These are phyloP conservation scores for Semibalanus balanoides DNA, from an alignment of 1,140 invertebrate species.

Conservation along the genomic window DNA sequence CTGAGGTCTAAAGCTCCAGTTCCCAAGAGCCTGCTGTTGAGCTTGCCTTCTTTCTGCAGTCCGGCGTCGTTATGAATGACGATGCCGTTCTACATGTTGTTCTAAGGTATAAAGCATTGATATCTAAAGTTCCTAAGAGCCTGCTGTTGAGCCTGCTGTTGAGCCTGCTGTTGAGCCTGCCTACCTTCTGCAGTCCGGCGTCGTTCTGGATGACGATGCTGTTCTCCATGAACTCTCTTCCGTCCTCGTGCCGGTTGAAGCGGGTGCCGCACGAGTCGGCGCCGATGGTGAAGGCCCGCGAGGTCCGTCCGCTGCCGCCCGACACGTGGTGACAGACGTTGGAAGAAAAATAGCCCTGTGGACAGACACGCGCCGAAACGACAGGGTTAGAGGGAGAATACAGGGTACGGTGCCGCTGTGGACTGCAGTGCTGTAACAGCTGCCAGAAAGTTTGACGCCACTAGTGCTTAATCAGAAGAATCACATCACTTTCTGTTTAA, in stretches of 20 bases:
- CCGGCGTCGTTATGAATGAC: neutral
- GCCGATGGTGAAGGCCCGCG: neutral
- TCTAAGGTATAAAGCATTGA: no score
- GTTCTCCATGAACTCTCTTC: neutral
- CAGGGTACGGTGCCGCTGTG: no score
- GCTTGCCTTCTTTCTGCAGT: neutral
- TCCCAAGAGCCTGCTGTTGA: neutral
- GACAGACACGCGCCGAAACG: no score
- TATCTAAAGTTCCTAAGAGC: no score
- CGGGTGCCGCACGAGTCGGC: neutral
- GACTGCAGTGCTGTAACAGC: no score
- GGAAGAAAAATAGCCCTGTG: neutral
- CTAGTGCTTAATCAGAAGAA: no score
- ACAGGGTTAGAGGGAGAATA: no score
- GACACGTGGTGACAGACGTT: neutral
- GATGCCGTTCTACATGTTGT: no score
- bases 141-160: neutral
- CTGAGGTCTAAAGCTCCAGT: no score
- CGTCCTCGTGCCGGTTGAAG: neutral
- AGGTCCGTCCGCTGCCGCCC: no score
- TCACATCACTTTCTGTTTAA: no score
- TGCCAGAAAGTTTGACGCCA: no score
- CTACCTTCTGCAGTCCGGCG: neutral
- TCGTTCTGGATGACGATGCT: neutral
- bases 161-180: neutral